phyloP scores from a whole-genome alignment of 2,113 vertebrate species.

The Rutilus rutilus region DNA sequence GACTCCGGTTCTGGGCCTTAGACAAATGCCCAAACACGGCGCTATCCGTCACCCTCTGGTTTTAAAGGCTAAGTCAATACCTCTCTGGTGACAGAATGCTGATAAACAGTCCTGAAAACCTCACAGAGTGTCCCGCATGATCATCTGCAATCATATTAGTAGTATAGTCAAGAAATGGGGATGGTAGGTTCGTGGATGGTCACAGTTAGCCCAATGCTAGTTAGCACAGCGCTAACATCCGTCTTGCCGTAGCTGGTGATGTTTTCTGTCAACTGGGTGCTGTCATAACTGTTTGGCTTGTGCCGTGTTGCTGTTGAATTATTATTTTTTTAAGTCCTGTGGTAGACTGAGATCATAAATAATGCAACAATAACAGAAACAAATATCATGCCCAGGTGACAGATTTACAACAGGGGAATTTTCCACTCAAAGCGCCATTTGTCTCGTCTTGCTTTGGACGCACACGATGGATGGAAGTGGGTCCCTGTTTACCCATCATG shows the following conservation, averaged over 20 bases:
- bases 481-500: slow-evolving; percentile 11
- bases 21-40: slow-evolving; percentile 20
- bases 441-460: slow-evolving; percentile 15
- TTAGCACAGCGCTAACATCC: background rate
- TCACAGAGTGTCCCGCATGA: background rate
- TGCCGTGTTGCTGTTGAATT: slow-evolving; percentile 17
- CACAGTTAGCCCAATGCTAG: slow-evolving; percentile 8
- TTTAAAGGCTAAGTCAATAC: slow-evolving; percentile 8
- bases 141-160: background rate
- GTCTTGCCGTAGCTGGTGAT: background rate
- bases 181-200: background rate
- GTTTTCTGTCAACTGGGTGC: slow-evolving; percentile 36
- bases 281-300: slow-evolving; percentile 37
- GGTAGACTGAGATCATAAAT: slow-evolving; percentile 50
- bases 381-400: slow-evolving; percentile 42
- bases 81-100: slow-evolving; percentile 2
- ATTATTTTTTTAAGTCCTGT: slow-evolving; percentile 3
- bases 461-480: slow-evolving; percentile 15
- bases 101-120: slow-evolving; percentile 35
- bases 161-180: slow-evolving; percentile 8
- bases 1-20: slow-evolving; percentile 7
- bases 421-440: slow-evolving; percentile 40
- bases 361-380: slow-evolving; percentile 49
- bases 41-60: slow-evolving; percentile 6
- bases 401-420: slow-evolving; percentile 42